phyloP scores from a whole-genome alignment of 2,888 invertebrate species.

The Trissoscelio sp. region DNA sequence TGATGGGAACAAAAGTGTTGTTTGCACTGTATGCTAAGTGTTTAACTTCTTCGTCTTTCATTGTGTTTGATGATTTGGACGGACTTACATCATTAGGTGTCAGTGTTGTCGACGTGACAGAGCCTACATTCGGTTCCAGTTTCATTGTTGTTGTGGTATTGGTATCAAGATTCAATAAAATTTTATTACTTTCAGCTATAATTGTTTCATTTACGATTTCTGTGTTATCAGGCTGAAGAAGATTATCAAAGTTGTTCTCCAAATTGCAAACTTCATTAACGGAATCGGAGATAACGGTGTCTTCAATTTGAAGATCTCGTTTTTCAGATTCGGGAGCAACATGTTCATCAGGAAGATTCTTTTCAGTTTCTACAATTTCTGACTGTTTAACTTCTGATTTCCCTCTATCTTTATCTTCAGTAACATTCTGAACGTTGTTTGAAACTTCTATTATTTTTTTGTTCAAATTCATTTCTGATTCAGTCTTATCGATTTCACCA shows the following conservation, averaged over 20 bases:
- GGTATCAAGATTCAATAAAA: constrained; percentile 81
- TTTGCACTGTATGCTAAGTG: constrained; percentile 78
- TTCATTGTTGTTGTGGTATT: constrained; percentile 82
- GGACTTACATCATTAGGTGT: constrained; percentile 51
- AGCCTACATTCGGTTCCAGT: constrained; percentile 70
- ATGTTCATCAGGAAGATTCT: constrained; percentile 15
- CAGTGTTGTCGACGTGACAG: constrained; percentile 43
- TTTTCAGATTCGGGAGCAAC: constrained; percentile 20
- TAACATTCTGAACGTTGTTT: background rate
- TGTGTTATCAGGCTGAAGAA: constrained; percentile 73
- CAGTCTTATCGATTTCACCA: background rate
- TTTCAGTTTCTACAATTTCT: constrained; percentile 23
- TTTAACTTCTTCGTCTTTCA: constrained; percentile 74
- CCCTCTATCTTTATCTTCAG: background rate
- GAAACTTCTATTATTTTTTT: constrained; percentile 1
- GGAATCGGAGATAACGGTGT: constrained; percentile 41
- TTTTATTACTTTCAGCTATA: constrained; percentile 74
- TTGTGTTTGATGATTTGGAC: constrained; percentile 67
- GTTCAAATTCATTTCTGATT: constrained; percentile 9
- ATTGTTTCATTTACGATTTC: constrained; percentile 72
- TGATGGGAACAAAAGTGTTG: constrained; percentile 81
- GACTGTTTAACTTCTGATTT: background rate
- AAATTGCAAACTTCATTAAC: constrained; percentile 77
- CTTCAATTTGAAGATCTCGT: constrained; percentile 45
- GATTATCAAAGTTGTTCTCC: constrained; percentile 76